phyloP scores from a whole-genome alignment of 1,140 invertebrate genomes.

The Drosophila pseudoananassae region DNA sequence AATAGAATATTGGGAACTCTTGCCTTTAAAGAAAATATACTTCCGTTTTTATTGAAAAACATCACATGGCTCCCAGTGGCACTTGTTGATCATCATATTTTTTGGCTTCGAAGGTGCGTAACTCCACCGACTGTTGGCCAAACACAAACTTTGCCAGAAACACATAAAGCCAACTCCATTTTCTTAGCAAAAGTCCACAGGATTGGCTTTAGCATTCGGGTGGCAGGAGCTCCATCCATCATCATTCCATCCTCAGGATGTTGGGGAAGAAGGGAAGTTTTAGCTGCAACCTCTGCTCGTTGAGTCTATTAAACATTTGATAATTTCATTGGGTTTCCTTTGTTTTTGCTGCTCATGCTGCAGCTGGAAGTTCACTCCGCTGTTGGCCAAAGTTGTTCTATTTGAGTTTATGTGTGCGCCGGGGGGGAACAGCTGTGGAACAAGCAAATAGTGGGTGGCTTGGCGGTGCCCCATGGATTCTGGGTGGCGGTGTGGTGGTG shows the following conservation, averaged over 20 bases:
- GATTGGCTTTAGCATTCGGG: conserved; percentile 8
- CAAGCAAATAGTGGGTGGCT: conserved; percentile 31
- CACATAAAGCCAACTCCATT: conserved; percentile 6
- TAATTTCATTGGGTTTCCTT: conserved; percentile 68
- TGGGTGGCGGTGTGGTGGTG: conserved; percentile 9
- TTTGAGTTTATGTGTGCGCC: conserved; percentile 65
- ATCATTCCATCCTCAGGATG: conserved; percentile 35
- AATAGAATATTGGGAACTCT: neutral
- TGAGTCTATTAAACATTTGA: conserved; percentile 78
- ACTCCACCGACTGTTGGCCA: conserved; percentile 18
- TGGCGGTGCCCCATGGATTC: conserved; percentile 12
- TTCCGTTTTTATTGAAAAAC: conserved; percentile 15
- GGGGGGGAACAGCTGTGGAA: conserved; percentile 54
- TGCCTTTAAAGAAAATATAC: neutral
- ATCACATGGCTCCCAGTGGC: conserved; percentile 21
- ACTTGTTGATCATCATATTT: conserved; percentile 22
- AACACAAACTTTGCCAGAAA: conserved; percentile 28
- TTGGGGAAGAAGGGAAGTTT: neutral
- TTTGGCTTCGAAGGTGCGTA: conserved; percentile 21
- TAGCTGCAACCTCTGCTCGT: conserved; percentile 22
- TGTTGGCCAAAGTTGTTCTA: conserved; percentile 58
- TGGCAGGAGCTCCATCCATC: conserved; percentile 52
- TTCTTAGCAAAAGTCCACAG: conserved; percentile 11
- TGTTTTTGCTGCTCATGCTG: conserved; percentile 39
- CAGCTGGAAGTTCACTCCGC: conserved; percentile 9